A percentile compares a stretch with the other conserved stretches of the same genome.
Evolutionary conservation across 2,113 vertebrate genomes (phyloP).

Genomic region (Stigmatopora argus): DNA sequence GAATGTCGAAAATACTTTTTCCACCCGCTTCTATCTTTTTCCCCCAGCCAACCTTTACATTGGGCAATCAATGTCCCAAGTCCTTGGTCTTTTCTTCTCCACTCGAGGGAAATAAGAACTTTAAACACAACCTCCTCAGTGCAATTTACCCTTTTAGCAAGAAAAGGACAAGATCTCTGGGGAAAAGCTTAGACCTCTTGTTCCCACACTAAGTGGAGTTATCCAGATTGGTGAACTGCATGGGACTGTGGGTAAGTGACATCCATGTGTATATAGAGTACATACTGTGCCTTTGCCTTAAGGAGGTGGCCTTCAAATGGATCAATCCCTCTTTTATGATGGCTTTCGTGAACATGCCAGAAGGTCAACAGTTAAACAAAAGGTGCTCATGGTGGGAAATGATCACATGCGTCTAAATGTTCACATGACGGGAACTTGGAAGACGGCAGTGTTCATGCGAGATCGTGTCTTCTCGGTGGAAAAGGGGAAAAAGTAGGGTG

Average conservation of each 20-base stretch:
- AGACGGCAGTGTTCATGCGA: background rate
- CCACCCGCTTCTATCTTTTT: constrained; percentile 52
- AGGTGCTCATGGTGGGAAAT: constrained; percentile 25
- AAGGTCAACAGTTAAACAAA: constrained; percentile 70
- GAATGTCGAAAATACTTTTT: constrained; percentile 38
- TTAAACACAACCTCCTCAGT: constrained; percentile 56
- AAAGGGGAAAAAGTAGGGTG: constrained; percentile 26
- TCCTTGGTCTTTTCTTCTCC: constrained; percentile 49
- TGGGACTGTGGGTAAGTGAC: background rate
- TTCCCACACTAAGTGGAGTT: constrained; percentile 60
- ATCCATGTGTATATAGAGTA: constrained; percentile 13
- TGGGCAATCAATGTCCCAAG: constrained; percentile 62
- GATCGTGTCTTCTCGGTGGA: background rate
- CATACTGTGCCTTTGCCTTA: constrained; percentile 20
- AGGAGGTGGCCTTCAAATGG: constrained; percentile 44
- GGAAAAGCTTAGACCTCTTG: constrained; percentile 55
- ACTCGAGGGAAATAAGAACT: constrained; percentile 68
- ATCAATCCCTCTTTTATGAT: constrained; percentile 73
- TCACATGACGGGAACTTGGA: constrained; percentile 11
- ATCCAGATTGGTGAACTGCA: background rate
- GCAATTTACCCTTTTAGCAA: constrained; percentile 59
- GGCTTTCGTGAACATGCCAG: constrained; percentile 42
- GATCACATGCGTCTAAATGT: constrained; percentile 40
- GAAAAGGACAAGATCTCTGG: constrained; percentile 61
- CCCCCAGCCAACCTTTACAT: constrained; percentile 61